phyloP scores from a whole-genome alignment of 35 echinoderm and acorn worm genomes.

The Apostichopus californicus region DNA sequence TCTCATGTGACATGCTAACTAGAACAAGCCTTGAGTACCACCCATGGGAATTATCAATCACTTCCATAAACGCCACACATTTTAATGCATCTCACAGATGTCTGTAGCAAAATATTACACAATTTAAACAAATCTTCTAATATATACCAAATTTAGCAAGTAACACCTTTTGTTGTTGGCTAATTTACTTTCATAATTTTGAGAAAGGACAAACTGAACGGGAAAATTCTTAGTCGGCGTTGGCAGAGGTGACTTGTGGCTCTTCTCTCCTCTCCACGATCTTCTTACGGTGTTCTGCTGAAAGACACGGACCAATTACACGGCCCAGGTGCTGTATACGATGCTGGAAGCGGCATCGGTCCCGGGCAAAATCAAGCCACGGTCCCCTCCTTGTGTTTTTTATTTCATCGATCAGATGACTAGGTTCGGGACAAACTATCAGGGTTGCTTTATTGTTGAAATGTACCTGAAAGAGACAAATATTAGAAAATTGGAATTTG shows the following conservation, averaged over 20 bases:
- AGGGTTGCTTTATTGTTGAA: slow-evolving; percentile 41
- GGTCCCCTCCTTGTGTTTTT: slow-evolving; percentile 41
- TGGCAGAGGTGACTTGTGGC: not conserved
- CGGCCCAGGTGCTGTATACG: slow-evolving; percentile 29
- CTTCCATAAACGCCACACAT: no score
- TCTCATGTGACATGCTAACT: no score
- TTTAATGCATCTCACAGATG: no score
- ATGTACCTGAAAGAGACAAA: slow-evolving; percentile 60
- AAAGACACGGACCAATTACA: slow-evolving; percentile 52
- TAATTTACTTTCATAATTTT: not conserved
- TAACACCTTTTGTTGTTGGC: not conserved
- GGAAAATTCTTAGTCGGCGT: not conserved
- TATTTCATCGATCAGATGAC: slow-evolving; percentile 46
- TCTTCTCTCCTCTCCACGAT: slow-evolving; percentile 29
- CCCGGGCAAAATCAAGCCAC: slow-evolving; percentile 65
- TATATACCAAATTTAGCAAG: no score
- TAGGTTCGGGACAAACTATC: slow-evolving; percentile 31
- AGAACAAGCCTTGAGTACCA: no score
- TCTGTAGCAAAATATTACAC: no score
- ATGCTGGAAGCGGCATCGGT: slow-evolving; percentile 63
- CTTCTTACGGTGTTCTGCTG: slow-evolving; percentile 53
- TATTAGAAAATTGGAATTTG: not conserved
- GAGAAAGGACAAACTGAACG: not conserved
- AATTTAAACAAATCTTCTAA: no score
- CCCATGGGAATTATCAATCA: no score